Percentiles rank a stretch among this genome's conserved stretches.
Conservation (phyloP, 2,797 vertebrate species). For the Geotrypetes seraphini region DNA sequence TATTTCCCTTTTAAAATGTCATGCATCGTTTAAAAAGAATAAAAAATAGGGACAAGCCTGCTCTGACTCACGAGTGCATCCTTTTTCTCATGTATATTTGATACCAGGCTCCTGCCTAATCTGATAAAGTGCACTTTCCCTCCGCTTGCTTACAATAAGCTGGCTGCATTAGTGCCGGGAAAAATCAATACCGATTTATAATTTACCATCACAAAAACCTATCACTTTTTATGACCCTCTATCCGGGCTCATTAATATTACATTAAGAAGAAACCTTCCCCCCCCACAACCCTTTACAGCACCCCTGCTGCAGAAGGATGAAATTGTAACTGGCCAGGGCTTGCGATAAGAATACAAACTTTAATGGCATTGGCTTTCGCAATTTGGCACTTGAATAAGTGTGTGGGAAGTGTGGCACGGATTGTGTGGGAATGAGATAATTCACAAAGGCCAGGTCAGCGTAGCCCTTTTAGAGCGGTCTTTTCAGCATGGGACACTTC, state of each 20-base stretch:
- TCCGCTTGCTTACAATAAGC: conserved; percentile 79
- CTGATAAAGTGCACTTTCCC: conserved; percentile 84
- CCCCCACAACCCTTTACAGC: too few species aligned
- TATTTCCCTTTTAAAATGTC: conserved; percentile 60
- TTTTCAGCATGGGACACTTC: too few species aligned
- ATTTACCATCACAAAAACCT: conserved; percentile 95
- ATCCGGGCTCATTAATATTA: conserved; percentile 96
- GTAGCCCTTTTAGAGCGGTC: too few species aligned
- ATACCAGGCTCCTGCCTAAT: conserved; percentile 73
- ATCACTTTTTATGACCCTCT: conserved; percentile 93
- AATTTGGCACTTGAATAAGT: conserved; percentile 45
- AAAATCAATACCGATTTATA: conserved; percentile 97
- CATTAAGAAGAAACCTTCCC: conserved; percentile 74
- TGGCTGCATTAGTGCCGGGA: conserved; percentile 72
- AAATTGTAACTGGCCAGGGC: conserved; percentile 58
- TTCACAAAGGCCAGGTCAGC: too few species aligned
- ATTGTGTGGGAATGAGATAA: too few species aligned
- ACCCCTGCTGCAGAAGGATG: conserved; percentile 50
- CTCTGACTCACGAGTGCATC: conserved; percentile 67
- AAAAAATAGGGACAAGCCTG: conserved; percentile 51
- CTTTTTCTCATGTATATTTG: conserved; percentile 84
- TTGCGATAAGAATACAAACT: conserved; percentile 56
- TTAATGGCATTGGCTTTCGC: conserved; percentile 65
- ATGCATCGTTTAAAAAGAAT: conserved; percentile 48
- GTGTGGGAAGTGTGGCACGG: too few species aligned